These are phyloP conservation scores for Carcina quercana DNA, from an alignment of 2,888 invertebrate species.

Conservation along the genomic window DNA sequence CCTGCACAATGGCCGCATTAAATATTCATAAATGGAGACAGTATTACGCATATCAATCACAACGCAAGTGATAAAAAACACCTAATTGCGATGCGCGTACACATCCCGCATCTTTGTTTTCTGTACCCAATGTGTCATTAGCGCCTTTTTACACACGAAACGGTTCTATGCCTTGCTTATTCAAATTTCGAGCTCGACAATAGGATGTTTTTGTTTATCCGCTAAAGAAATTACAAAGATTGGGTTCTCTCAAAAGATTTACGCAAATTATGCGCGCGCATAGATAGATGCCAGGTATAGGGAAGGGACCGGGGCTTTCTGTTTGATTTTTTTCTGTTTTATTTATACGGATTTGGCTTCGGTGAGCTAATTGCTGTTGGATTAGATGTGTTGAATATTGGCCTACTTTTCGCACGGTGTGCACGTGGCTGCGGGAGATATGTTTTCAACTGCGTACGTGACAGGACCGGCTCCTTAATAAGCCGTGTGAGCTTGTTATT, in stretches of 20 bases:
- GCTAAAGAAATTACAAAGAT: conserved; percentile 42
- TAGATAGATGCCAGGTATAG: conserved; percentile 25
- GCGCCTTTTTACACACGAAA: conserved; percentile 44
- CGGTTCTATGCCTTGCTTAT: conserved; percentile 34
- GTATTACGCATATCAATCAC: conserved; percentile 71
- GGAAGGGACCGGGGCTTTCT: too few relatives aligned
- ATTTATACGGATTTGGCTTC: conserved; percentile 19
- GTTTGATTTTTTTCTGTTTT: conserved; percentile 31
- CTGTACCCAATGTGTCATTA: conserved; percentile 54
- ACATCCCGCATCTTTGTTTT: conserved; percentile 57
- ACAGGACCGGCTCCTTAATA: too few relatives aligned
- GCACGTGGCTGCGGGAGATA: too few relatives aligned
- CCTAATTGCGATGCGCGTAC: conserved; percentile 62
- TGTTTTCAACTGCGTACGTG: too few relatives aligned
- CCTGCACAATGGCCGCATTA: conserved; percentile 52
- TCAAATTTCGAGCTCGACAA: conserved; percentile 53
- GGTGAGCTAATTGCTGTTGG: conserved; percentile 50
- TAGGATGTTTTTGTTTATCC: conserved; percentile 65
- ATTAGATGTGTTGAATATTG: conserved; percentile 39
- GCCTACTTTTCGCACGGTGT: conserved; percentile 53
- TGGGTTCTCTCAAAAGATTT: conserved; percentile 34
- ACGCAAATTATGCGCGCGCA: conserved; percentile 31
- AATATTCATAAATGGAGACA: conserved; percentile 60
- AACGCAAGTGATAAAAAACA: conserved; percentile 56
- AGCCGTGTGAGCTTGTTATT: too few relatives aligned